phyloP scores from a whole-genome alignment of 2,113 vertebrate species.

The Xiphophorus hellerii region DNA sequence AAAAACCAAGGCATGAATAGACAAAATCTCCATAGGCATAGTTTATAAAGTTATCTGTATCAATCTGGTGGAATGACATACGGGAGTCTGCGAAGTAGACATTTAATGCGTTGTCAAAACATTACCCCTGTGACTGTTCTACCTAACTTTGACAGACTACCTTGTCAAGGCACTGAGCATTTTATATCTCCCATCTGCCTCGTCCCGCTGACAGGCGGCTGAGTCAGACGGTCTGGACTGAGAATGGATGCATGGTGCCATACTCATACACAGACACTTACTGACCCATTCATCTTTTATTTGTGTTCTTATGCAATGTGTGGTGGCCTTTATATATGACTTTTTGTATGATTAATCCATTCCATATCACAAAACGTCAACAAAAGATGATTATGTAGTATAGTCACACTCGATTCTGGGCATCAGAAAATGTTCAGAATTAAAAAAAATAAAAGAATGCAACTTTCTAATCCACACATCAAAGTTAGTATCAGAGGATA shows the following conservation, averaged over 20 bases:
- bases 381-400: too few species aligned
- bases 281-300: conserved; percentile 67
- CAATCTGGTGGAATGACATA: conserved; percentile 72
- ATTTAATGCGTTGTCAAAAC: conserved; percentile 81
- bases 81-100: conserved; percentile 74
- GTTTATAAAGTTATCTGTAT: conserved; percentile 74
- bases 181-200: conserved; percentile 78
- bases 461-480: neutral
- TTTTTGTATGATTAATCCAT: conserved; percentile 30
- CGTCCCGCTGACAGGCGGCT: conserved; percentile 71
- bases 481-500: neutral
- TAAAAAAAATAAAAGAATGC: neutral
- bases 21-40: conserved; percentile 53
- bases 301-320: conserved; percentile 42
- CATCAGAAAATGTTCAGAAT: too few species aligned
- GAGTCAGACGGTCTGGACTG: conserved; percentile 62
- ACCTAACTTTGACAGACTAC: conserved; percentile 78
- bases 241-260: conserved; percentile 53
- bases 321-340: conserved; percentile 29
- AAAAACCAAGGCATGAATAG: conserved; percentile 34
- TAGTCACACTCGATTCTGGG: too few species aligned
- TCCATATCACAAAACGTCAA: too few species aligned
- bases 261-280: conserved; percentile 49
- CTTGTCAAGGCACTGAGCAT: conserved; percentile 73
- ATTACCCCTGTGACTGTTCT: conserved; percentile 79